Percentiles rank a stretch among this genome's conserved stretches.
Conservation (phyloP, 2,113 vertebrate genomes). For the Speoplatyrhinus poulsoni region DNA sequence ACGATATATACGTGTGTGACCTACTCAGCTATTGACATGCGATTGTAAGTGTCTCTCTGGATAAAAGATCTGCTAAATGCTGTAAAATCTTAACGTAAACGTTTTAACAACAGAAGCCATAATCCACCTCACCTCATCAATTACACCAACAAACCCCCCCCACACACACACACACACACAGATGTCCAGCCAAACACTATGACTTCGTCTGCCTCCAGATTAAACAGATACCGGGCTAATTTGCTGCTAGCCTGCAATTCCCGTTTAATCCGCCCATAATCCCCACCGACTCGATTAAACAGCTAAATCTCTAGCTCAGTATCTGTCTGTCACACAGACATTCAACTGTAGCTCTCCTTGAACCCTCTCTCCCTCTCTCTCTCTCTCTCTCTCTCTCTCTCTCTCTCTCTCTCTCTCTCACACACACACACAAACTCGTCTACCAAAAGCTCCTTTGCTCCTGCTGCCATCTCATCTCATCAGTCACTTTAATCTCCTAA, state of each 20-base stretch:
- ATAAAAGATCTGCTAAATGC: too few species aligned
- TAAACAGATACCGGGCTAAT: conserved; percentile 76
- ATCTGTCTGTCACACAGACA: conserved; percentile 51
- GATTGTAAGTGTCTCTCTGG: too few species aligned
- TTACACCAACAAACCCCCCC: conserved; percentile 19
- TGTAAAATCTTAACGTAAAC: not conserved
- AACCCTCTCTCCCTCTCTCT: conserved; percentile 14
- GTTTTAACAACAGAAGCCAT: conserved; percentile 24
- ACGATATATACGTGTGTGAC: too few species aligned
- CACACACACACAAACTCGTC: not conserved
- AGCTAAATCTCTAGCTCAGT: conserved; percentile 69
- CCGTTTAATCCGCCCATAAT: conserved; percentile 78
- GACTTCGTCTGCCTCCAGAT: conserved; percentile 69
- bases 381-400: not conserved
- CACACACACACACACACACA: conserved; percentile 16
- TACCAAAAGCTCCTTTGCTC: not conserved
- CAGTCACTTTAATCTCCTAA: not conserved
- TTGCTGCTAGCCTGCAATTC: conserved; percentile 74
- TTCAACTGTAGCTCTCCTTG: conserved; percentile 12
- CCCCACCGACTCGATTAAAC: conserved; percentile 74
- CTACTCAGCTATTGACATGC: too few species aligned
- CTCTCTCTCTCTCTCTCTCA: not conserved
- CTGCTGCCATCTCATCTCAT: not conserved
- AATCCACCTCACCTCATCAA: conserved; percentile 33
- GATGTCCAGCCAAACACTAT: conserved; percentile 50